Evolutionary conservation across 2,888 invertebrate species (phyloP), one percentile per base, ranked within the genome.

Genomic region (Pyrocoelia pectoralis): DNA sequence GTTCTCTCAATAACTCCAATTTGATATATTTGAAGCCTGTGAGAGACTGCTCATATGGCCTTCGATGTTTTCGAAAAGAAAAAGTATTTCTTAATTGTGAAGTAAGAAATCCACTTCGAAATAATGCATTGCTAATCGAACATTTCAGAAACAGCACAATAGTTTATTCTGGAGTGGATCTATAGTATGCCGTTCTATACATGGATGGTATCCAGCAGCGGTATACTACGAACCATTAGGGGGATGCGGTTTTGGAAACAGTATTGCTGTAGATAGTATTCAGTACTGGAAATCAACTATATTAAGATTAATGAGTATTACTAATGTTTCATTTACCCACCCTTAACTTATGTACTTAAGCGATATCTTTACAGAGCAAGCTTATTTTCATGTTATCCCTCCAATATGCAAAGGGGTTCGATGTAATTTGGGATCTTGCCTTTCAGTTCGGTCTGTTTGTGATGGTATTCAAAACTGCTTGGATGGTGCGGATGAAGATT

Each of bases 161-260:
- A 5, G 14, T 19, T 33, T 50, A 15, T 52, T 82, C 28, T 91
- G 90, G 88, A 87, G 86, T 67, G 92, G 92, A 24, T 84, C 87
- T 14, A 84, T 93, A 12, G 87, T 87, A 40, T 93, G 93, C 72
- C 86, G 87, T 43, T 84, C 86, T 8, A 81, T 83, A 4, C 77
- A 78, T 8, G 90, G 89, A 14, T 93, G 92, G 92, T 89, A 88
- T 76, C 91, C 92, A 0, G 85, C 87, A 2, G 90, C 90, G 0
- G 83, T 89, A 6, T 92, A 88, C 72, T 81, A 65, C 48, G 87
- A 87, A 58, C 82, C 83, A 41, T 81, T 83, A 70, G 86, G 87
- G 5, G 59, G 82, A 56, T 89, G 89, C 70, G 85, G 84, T 2
- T 82, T 87, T 49, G 74, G 76, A 38, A 77, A 78, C 10, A 77